Evolutionary conservation across 2,113 vertebrate genomes (phyloP).

Genomic region (Pimephales promelas): DNA sequence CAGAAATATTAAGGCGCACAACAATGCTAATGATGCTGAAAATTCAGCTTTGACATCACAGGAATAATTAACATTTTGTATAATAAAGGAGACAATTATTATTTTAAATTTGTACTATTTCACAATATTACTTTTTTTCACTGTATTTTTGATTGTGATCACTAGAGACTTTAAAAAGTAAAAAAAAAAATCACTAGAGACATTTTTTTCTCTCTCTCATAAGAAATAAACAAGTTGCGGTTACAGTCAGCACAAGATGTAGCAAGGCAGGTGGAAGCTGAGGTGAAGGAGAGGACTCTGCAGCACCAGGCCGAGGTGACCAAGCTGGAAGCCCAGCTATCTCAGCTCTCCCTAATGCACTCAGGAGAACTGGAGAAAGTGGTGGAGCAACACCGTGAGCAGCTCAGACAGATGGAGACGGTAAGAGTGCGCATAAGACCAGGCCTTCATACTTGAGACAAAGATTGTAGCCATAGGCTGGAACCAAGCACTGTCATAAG

Average conservation of each 20-base stretch:
- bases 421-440: constrained; percentile 39
- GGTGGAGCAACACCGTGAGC: constrained; percentile 64
- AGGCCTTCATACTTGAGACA: background rate
- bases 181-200: no score
- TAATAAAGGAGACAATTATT: background rate
- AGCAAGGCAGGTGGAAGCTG: constrained; percentile 73
- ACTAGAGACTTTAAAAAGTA: no score
- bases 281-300: constrained; percentile 71
- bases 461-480: background rate
- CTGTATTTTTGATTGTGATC: background rate
- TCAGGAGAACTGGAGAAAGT: constrained; percentile 61
- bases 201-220: background rate
- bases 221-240: constrained; percentile 76
- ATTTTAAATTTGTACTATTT: background rate
- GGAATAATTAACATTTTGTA: no score
- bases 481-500: background rate
- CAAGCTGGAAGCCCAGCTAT: constrained; percentile 71
- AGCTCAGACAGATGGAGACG: constrained; percentile 66
- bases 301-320: constrained; percentile 69
- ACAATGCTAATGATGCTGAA: no score
- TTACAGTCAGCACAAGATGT: constrained; percentile 68
- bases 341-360: constrained; percentile 72
- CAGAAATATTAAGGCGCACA: no score
- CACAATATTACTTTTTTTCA: background rate
- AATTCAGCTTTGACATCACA: no score